Evolutionary conservation across 1,140 invertebrate species (phyloP), one percentile per base, ranked within the genome.

Genomic region (Papilio polytes): DNA sequence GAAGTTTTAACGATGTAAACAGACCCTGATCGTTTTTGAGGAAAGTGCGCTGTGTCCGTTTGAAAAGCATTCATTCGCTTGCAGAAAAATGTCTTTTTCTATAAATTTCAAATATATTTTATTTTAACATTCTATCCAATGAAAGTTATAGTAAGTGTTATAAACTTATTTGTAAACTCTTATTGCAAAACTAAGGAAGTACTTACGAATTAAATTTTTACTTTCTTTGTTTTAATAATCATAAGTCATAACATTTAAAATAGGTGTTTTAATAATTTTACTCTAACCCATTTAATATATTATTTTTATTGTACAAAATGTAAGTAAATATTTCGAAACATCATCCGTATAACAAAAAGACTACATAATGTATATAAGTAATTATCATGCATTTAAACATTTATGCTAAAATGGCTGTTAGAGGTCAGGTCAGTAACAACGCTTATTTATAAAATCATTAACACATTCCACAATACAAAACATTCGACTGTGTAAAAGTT

Each of bases 381-480:
- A 31, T 70, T 70, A 70, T 12, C 36, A 36, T 70, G 63, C 36
- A 70, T 70, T 70, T 70, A 70, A 31, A 70, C 63, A 70, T 70
- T 70, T 70, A 70, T 70, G 63, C 63, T 36, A 70, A 70, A 70
- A 70, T 70, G 26, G 26, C 13, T 31, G 26, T 70, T 70, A 31
- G 26, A 70, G 63, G 22, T 70, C 63, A 70, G 63, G 22, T 70
- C 63, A 70, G 22, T 70, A 70, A 31, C 22, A 70, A 70, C 63
- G 59, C 59, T 66, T 66, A 31, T 26, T 66, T 66, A 66, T 26
- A 66, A 66, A 66, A 63, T 26, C 59, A 63, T 63, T 63, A 63
- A 22, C 59, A 63, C 59, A 63, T 63, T 63, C 59, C 59, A 13
- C 26, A 22, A 63, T 63, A 63, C 59, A 70, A 70, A 70, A 70